phyloP scores from a whole-genome alignment of 2,888 invertebrate genomes.

The Dascillus cervinus region DNA sequence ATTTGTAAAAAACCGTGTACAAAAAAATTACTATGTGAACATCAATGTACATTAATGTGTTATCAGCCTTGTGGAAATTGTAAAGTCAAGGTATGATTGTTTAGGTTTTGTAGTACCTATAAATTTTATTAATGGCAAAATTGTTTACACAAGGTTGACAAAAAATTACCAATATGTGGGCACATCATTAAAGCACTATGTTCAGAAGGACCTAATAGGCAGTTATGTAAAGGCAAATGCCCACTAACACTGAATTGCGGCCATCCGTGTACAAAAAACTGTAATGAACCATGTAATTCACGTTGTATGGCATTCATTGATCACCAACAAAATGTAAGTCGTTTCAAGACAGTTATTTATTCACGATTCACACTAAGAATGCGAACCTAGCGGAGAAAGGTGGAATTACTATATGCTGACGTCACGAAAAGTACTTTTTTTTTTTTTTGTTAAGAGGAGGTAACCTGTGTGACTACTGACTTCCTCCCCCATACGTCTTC shows the following conservation, averaged over 20 bases:
- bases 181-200: constrained; percentile 43
- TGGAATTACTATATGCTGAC: no score
- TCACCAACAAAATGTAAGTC: no score
- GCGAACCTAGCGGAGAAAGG: no score
- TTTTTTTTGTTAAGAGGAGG: no score
- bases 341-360: no score
- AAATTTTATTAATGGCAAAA: no score
- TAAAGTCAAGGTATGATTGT: constrained; percentile 39
- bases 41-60: constrained; percentile 47
- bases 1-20: constrained; percentile 45
- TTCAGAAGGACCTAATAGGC: constrained; percentile 28
- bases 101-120: no score
- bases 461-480: no score
- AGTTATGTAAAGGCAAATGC: constrained; percentile 43
- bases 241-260: constrained; percentile 44
- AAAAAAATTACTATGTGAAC: constrained; percentile 44
- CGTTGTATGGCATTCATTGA: constrained; percentile 35
- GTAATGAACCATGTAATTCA: constrained; percentile 36
- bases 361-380: no score
- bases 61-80: constrained; percentile 45
- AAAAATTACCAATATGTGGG: constrained; percentile 40
- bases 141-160: constrained; percentile 46
- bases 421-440: no score
- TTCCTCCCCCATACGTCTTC: no score
- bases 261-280: constrained; percentile 43